Evolutionary conservation across 2,113 vertebrate genomes (phyloP), one percentile per base, ranked within the genome.

Genomic region (Thymallus thymallus): DNA sequence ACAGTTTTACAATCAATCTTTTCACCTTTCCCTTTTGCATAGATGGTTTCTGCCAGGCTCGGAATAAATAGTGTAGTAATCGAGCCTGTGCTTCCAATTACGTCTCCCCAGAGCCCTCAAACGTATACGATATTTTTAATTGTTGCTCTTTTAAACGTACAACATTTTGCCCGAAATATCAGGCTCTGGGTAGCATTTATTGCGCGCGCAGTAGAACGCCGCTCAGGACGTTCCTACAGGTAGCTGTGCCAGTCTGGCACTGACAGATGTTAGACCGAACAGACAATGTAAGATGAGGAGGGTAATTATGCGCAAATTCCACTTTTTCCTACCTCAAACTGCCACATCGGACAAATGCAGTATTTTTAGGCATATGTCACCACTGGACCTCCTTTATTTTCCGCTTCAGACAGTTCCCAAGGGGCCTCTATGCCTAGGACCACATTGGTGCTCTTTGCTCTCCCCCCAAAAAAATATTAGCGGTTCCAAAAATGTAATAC

Each of bases 31-130:
- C 45, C 61, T 48, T 45, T 3, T 72, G 22, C 66, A 24, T 63
- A 81, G 12, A 78, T 89, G 84, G 86, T 80, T 63, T 80, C 55
- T 76, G 74, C 86, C 84, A 72, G 61, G 35, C 68, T 71, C 90
- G 88, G 93, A 94, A 94, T 93, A 93, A 92, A 92, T 92, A 87
- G 90, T 92, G 90, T 91, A 94, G 92, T 91, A 92, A 93, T 92
- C 92, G 78, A 92, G 87, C 88, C 87, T 87, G 80, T 81, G 83
- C 85, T 79, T 78, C 79, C 84, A 84, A 85, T 86, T 88, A 89
- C 85, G 87, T 91, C 82, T 82, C 77, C 82, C 82, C 75, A 78
- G 68, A 80, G 83, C 84, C 82, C 74, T 70, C 68, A 68, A 0
- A 75, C 79, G 63, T 74, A 75, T 76, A 72, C 69, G 66, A 60